Evolutionary conservation across 2,113 vertebrate species (phyloP).

Genomic region (Naja naja): DNA sequence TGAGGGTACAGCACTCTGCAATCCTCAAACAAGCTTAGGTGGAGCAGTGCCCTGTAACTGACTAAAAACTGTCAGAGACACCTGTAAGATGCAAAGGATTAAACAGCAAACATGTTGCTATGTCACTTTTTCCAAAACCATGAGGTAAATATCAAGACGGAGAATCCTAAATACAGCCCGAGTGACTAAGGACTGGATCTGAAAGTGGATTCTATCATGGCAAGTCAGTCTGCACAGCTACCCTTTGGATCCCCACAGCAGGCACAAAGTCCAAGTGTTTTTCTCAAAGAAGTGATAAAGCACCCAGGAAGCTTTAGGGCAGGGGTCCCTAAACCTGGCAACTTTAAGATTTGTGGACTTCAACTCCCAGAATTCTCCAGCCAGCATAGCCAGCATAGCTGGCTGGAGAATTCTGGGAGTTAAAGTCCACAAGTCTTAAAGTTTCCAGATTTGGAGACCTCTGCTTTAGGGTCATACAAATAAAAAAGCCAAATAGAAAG

Average conservation of each 20-base stretch:
- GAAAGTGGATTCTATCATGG: neutral
- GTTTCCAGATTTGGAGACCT: too few relatives aligned
- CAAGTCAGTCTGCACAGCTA: neutral
- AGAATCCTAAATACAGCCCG: neutral
- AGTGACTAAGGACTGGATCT: neutral
- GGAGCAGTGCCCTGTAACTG: neutral
- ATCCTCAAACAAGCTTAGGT: neutral
- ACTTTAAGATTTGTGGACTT: too few relatives aligned
- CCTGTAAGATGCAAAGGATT: neutral
- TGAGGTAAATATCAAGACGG: neutral
- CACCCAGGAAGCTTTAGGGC: neutral
- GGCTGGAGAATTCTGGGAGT: too few relatives aligned
- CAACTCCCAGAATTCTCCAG: too few relatives aligned
- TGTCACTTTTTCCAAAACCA: neutral
- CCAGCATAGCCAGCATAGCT: too few relatives aligned
- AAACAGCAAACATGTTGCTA: neutral
- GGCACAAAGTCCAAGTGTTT: neutral
- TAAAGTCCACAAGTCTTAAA: too few relatives aligned
- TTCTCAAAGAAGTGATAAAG: neutral
- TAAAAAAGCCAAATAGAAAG: neutral
- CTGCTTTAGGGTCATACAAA: neutral
- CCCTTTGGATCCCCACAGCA: too few relatives aligned
- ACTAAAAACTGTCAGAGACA: neutral
- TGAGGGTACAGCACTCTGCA: neutral
- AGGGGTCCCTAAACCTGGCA: too few relatives aligned